These are phyloP conservation scores for Heliothis virescens DNA, from an alignment of 1,140 invertebrate species.

Conservation along the genomic window DNA sequence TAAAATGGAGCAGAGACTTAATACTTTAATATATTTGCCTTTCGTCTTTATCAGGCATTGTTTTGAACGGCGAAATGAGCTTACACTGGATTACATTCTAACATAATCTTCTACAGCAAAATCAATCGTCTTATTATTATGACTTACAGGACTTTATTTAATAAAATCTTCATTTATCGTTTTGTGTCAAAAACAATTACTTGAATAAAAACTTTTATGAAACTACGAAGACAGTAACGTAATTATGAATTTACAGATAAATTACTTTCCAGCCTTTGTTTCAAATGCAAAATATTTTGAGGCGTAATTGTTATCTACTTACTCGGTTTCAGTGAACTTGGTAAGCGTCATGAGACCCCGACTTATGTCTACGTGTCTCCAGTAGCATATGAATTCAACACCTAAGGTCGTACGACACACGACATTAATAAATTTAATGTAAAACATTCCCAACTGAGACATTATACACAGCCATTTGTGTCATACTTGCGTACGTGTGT, in stretches of 20 bases:
- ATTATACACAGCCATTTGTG: conserved; percentile 39
- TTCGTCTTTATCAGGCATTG: conserved; percentile 24
- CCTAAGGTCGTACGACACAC: conserved; percentile 20
- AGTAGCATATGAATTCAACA: conserved; percentile 3
- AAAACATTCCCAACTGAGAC: conserved; percentile 34
- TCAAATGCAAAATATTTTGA: conserved; percentile 24
- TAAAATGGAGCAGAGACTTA: conserved; percentile 10
- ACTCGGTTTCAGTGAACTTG: neutral
- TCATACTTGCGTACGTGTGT: conserved; percentile 43
- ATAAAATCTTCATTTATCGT: conserved; percentile 14
- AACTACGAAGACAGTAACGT: conserved; percentile 40
- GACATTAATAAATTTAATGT: conserved; percentile 42
- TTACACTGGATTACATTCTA: conserved; percentile 20
- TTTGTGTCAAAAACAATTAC: conserved; percentile 45
- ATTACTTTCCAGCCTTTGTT: conserved; percentile 29
- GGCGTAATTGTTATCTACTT: conserved; percentile 16
- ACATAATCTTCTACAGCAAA: conserved; percentile 6
- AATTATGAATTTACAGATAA: conserved; percentile 39
- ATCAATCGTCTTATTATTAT: conserved; percentile 27
- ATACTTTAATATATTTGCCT: conserved; percentile 35
- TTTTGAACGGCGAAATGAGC: conserved; percentile 26
- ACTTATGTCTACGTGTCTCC: conserved; percentile 1
- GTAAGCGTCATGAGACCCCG: conserved; percentile 15
- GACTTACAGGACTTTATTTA: neutral
- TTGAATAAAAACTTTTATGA: conserved; percentile 38